These are phyloP conservation scores for Syritta pipiens DNA, from an alignment of 2,888 invertebrate species.

Conservation along the genomic window DNA sequence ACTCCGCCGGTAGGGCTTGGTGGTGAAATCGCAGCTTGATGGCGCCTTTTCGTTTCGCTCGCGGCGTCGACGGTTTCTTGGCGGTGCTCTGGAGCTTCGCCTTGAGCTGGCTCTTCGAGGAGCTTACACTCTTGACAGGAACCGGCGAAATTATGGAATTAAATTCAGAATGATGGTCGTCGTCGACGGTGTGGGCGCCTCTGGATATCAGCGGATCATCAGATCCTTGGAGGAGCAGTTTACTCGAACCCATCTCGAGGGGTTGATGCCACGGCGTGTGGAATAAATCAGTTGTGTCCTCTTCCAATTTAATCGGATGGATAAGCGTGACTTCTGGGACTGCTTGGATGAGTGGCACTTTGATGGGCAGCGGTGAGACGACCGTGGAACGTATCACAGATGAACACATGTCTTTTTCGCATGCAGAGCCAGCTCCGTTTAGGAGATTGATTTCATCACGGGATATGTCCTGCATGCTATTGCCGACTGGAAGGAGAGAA, in stretches of 20 bases:
- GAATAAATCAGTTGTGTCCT: constrained; percentile 46
- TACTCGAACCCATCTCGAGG: constrained; percentile 70
- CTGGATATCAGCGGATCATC: constrained; percentile 79
- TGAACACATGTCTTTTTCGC: constrained; percentile 72
- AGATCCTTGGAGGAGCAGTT: constrained; percentile 76
- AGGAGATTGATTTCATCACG: constrained; percentile 74
- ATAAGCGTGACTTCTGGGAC: constrained; percentile 37
- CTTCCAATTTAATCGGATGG: constrained; percentile 50
- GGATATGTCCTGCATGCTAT: constrained; percentile 78
- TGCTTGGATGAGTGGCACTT: constrained; percentile 44
- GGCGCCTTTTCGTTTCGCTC: constrained; percentile 78
- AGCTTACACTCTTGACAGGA: constrained; percentile 59
- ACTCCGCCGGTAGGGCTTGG: constrained; percentile 88
- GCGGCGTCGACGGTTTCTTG: constrained; percentile 48
- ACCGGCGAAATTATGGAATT: constrained; percentile 72
- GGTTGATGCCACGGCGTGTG: constrained; percentile 60
- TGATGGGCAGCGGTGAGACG: constrained; percentile 64
- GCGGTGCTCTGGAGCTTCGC: constrained; percentile 71
- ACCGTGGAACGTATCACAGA: constrained; percentile 70
- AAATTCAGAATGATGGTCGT: constrained; percentile 75
- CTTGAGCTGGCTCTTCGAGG: constrained; percentile 73
- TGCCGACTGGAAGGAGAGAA: constrained; percentile 71
- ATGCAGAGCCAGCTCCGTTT: constrained; percentile 71
- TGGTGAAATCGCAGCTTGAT: constrained; percentile 90
- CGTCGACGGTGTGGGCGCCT: constrained; percentile 76